Evolutionary conservation across 2,888 invertebrate genomes (phyloP), one percentile per base, ranked within the genome.

Genomic region (Dicyrtomina minuta): DNA sequence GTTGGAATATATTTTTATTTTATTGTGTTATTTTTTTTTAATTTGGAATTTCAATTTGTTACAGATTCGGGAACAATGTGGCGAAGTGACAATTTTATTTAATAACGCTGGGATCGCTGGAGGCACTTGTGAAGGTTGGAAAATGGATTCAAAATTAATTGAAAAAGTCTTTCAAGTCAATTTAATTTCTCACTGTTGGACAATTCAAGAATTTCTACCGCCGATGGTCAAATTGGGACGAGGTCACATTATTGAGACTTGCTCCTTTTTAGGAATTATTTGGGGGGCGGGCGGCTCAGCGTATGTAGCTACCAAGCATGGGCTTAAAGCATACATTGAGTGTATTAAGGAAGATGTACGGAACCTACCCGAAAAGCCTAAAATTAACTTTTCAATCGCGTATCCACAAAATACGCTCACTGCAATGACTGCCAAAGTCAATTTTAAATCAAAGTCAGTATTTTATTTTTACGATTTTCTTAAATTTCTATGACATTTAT

Each of bases 241-340:
- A 2, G 64, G 64, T 39, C 64, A 64, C 15, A 22, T 64, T 15
- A 17, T 64, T 33, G 64, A 51, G 20, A 53, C 51, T 22, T 53
- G 64, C 20, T 64, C 64, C 2, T 22, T 64, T 17, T 2, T 53
- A 10, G 39, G 49, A n/a, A 53, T 64, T 53, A 27, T 33, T n/a
- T 46, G 39, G 26, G 64, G 39, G 6, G 15, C n/a, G n/a, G 12
- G 10, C 43, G 66, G 60, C 12, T 60, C 71, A 0, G 66, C 75
- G 0, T 75, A 75, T 49, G 65, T 70, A 44, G 66, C 73, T 5
- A 61, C 72, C 2, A 75, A 75, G 24, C 68, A 17, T 33, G 64
- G 39, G 1, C 22, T 64, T 4, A 24, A 64, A 10, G 64, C n/a
- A 5, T 64, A 64, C 22, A 64, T 64, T 33, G 64, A 64, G 22